Evolutionary conservation across 2,113 vertebrate genomes (phyloP).

Genomic region (Gadus macrocephalus): DNA sequence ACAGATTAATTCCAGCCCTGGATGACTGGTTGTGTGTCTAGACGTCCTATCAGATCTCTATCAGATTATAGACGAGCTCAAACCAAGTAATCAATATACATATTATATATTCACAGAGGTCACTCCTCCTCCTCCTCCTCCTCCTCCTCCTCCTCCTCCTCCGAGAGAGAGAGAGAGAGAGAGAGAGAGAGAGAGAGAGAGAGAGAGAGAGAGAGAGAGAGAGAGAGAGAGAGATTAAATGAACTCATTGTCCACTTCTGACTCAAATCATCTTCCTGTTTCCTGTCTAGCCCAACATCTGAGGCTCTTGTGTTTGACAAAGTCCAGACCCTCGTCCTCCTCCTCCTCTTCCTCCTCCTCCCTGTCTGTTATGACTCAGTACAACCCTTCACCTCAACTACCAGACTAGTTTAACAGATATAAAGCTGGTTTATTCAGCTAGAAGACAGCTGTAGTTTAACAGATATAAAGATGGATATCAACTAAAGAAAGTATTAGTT

Average conservation of each 20-base stretch:
- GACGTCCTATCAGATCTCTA: constrained; percentile 16
- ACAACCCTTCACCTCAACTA: not conserved
- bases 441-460: too few relatives aligned
- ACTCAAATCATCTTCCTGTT: too few relatives aligned
- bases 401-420: too few relatives aligned
- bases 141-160: too few relatives aligned
- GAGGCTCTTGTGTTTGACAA: too few relatives aligned
- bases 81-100: constrained; percentile 30
- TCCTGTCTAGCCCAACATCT: not conserved
- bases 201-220: not conserved
- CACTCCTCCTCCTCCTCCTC: too few relatives aligned
- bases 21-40: not conserved
- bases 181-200: not conserved
- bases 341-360: not conserved
- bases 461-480: too few relatives aligned
- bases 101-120: constrained; percentile 18
- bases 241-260: too few relatives aligned
- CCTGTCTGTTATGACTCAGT: not conserved
- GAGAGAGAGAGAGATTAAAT: not conserved
- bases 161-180: not conserved
- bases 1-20: too few relatives aligned
- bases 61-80: constrained; percentile 40
- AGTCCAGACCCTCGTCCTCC: not conserved
- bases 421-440: too few relatives aligned
- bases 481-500: too few relatives aligned